These are phyloP conservation scores for Limosa lapponica DNA, from an alignment of 2,797 vertebrate genomes.

Conservation along the genomic window DNA sequence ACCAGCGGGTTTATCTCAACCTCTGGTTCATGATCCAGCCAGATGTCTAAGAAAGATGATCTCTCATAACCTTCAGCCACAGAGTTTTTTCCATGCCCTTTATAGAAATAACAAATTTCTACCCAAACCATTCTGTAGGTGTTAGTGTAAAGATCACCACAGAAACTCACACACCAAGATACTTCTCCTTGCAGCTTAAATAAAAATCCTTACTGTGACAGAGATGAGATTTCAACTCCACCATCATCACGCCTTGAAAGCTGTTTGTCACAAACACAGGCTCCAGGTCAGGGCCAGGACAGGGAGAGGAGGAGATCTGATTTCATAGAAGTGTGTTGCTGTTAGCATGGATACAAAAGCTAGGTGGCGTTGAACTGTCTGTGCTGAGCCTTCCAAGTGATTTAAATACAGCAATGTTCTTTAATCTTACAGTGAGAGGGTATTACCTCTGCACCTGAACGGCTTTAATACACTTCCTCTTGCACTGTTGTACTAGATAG, in stretches of 20 bases:
- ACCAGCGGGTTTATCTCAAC: not conserved
- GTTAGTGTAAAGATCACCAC: not conserved
- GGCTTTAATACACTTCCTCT: not conserved
- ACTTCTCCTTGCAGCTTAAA: not conserved
- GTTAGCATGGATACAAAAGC: not conserved
- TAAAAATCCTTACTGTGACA: not conserved
- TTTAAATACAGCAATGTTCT: not conserved
- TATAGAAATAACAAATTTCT: not conserved
- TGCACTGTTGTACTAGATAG: not conserved
- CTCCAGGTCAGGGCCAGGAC: not conserved
- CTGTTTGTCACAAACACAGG: not conserved
- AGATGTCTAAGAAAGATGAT: not conserved
- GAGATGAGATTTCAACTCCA: not conserved
- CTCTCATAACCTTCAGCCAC: not conserved
- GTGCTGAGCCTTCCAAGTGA: not conserved
- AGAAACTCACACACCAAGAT: fast-evolving
- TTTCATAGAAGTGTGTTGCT: not conserved
- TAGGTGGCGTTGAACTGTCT: not conserved
- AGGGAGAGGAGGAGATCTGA: not conserved
- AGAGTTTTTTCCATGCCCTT: not conserved
- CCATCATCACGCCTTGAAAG: not conserved
- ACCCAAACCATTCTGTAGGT: not conserved
- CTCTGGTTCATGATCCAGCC: not conserved
- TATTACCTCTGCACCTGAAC: not conserved
- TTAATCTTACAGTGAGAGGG: not conserved